These are phyloP conservation scores for Belonocnema kinseyi DNA, from an alignment of 1,140 invertebrate genomes.

Conservation along the genomic window DNA sequence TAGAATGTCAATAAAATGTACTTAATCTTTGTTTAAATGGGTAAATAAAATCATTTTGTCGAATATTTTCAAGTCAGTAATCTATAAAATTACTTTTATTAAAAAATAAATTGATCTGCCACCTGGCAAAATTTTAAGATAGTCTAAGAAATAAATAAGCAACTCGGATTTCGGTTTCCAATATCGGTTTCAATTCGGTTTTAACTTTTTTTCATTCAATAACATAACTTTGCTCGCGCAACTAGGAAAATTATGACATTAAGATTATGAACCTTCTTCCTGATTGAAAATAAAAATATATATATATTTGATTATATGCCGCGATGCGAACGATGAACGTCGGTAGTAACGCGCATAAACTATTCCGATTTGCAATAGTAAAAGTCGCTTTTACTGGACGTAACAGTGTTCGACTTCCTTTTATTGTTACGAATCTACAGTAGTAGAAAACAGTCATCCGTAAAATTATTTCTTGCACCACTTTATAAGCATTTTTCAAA, in stretches of 20 bases:
- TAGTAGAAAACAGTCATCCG: not conserved
- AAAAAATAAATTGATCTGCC: too few relatives aligned
- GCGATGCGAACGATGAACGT: slow-evolving; percentile 1
- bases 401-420: slow-evolving; percentile 5
- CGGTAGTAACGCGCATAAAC: slow-evolving; percentile 10
- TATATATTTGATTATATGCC: slow-evolving; percentile 7
- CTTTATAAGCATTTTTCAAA: not conserved
- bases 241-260: not conserved
- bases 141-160: too few relatives aligned
- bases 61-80: too few relatives aligned
- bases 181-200: not conserved
- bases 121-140: too few relatives aligned
- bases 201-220: not conserved
- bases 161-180: too few relatives aligned
- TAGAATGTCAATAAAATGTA: too few relatives aligned
- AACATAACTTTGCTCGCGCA: not conserved
- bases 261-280: slow-evolving; percentile 7
- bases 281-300: not conserved
- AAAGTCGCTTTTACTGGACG: slow-evolving; percentile 6
- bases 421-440: slow-evolving; percentile 9
- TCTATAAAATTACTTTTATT: too few relatives aligned
- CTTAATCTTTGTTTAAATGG: too few relatives aligned
- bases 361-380: slow-evolving; percentile 10
- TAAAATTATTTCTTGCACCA: not conserved
- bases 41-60: too few relatives aligned